phyloP scores from a whole-genome alignment of 2,113 vertebrate species.

The Amblyornis subalaris region DNA sequence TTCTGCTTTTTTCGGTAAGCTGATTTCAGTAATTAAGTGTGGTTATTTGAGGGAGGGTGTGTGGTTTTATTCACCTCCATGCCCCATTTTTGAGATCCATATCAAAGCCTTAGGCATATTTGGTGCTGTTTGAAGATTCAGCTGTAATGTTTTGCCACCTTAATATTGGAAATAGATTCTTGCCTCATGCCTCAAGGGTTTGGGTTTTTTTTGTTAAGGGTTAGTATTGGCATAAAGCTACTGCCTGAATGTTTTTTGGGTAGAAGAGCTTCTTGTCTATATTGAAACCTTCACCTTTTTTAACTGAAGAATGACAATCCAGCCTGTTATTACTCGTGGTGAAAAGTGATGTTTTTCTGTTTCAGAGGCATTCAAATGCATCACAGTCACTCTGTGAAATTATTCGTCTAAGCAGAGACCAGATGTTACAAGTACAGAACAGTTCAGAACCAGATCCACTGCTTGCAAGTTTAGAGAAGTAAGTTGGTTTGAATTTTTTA shows the following conservation, averaged over 20 bases:
- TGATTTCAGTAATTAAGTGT: neutral
- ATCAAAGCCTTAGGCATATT: neutral
- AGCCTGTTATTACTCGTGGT: neutral
- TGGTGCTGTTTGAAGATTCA: neutral
- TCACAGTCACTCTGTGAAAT: slow-evolving; percentile 99
- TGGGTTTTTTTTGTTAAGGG: neutral
- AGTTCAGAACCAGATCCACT: slow-evolving; percentile 93
- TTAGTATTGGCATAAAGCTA: neutral
- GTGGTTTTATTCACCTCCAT: neutral
- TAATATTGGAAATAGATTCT: neutral
- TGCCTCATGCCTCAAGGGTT: neutral
- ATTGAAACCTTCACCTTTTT: neutral
- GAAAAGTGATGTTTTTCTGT: neutral
- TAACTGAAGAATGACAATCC: neutral
- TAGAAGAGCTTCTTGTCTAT: neutral
- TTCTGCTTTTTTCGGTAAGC: neutral
- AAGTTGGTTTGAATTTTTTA: slow-evolving; percentile 35
- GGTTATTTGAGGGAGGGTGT: neutral
- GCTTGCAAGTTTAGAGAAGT: slow-evolving; percentile 96
- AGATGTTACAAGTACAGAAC: slow-evolving; percentile 97
- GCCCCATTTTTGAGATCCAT: neutral
- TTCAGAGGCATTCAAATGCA: slow-evolving; percentile 95
- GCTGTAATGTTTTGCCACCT: neutral
- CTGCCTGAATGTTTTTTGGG: neutral
- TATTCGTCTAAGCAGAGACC: slow-evolving; percentile 96